Percentiles rank a stretch among this genome's conserved stretches.
These are phyloP conservation scores for Numida meleagris DNA, from an alignment of 2,113 vertebrate genomes.

Conservation along the genomic window DNA sequence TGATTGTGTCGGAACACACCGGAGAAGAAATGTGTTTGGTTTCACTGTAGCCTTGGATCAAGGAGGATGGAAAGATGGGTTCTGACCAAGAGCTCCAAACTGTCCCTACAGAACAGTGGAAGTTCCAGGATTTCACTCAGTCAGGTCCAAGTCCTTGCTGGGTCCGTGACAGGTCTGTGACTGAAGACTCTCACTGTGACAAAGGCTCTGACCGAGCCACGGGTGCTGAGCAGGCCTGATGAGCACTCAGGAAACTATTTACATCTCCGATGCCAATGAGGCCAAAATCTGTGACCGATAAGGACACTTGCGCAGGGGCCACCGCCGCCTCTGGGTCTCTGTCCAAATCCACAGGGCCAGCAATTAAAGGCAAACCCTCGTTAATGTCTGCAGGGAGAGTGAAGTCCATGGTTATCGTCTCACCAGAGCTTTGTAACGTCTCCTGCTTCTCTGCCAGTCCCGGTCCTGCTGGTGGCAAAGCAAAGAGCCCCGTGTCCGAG, in stretches of 20 bases:
- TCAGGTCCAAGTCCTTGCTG: slow-evolving; percentile 37
- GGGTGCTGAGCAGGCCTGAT: slow-evolving; percentile 69
- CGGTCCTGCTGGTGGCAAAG: neutral
- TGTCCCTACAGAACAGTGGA: neutral
- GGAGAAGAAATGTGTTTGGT: slow-evolving; percentile 58
- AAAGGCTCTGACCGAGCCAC: slow-evolving; percentile 80
- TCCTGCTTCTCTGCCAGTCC: slow-evolving; percentile 69
- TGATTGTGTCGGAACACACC: neutral
- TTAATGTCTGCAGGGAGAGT: slow-evolving; percentile 67
- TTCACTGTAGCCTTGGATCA: slow-evolving; percentile 58
- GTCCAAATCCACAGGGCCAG: slow-evolving; percentile 66
- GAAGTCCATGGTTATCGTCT: slow-evolving; percentile 76
- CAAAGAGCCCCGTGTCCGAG: slow-evolving; percentile 69
- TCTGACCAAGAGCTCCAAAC: slow-evolving; percentile 42
- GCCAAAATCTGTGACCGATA: slow-evolving; percentile 84
- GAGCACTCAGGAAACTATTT: slow-evolving; percentile 81
- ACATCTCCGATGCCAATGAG: slow-evolving; percentile 81
- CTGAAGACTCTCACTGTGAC: slow-evolving; percentile 79
- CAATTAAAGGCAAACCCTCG: slow-evolving; percentile 68
- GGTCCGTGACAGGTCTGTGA: slow-evolving; percentile 16
- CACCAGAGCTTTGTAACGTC: slow-evolving; percentile 64
- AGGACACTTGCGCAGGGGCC: slow-evolving; percentile 78
- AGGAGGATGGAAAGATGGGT: slow-evolving; percentile 52
- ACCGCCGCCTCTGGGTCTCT: slow-evolving; percentile 64
- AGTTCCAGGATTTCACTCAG: slow-evolving; percentile 40